Evolutionary conservation across 2,113 vertebrate species (phyloP).

Genomic region (Centrocercus urophasianus): DNA sequence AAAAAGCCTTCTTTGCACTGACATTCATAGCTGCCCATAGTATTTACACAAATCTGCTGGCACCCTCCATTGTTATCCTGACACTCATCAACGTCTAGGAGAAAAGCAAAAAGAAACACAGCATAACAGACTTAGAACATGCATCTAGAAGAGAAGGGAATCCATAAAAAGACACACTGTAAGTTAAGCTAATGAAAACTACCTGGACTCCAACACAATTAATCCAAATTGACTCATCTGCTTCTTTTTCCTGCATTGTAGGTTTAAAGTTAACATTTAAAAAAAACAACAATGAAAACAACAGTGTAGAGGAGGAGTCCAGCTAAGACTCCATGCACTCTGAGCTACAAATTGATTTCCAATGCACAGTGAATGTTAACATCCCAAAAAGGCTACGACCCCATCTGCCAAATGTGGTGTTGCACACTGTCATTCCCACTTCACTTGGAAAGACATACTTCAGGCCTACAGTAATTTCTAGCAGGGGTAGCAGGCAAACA

Average conservation of each 20-base stretch:
- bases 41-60: conserved; percentile 96
- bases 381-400: conserved; percentile 52
- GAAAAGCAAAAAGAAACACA: not conserved
- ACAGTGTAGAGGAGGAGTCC: not conserved
- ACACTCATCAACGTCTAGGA: conserved; percentile 94
- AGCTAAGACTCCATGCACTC: not conserved
- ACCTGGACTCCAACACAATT: not conserved
- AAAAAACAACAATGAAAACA: not conserved
- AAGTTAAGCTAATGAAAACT: not conserved
- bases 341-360: conserved; percentile 53
- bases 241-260: not conserved
- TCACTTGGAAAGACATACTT: conserved; percentile 39
- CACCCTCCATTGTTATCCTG: conserved; percentile 96
- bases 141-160: not conserved
- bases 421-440: conserved; percentile 61
- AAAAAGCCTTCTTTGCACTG: conserved; percentile 94
- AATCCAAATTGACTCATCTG: conserved; percentile 22
- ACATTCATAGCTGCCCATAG: conserved; percentile 98
- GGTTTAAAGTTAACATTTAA: not conserved
- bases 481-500: conserved; percentile 64
- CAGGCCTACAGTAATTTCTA: conserved; percentile 53
- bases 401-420: conserved; percentile 46
- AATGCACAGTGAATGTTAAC: conserved; percentile 23
- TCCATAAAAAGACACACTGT: not conserved
- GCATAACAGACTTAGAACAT: not conserved